Conservation (phyloP, 2,797 vertebrate species). For the Calcarius lapponicus region DNA sequence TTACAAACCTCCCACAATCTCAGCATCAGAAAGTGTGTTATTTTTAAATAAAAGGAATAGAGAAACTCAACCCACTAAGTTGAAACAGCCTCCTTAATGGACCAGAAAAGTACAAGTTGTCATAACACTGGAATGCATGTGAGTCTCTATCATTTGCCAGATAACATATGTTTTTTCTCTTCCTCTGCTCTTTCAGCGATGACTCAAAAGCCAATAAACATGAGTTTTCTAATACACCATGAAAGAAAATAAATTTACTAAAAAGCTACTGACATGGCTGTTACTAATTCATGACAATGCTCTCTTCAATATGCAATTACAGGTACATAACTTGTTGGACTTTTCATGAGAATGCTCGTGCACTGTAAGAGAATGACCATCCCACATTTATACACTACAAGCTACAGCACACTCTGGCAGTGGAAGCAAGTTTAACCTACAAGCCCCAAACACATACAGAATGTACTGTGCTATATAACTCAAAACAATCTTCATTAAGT, state of each 20-base stretch:
- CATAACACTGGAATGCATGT: background rate
- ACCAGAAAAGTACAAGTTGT: constrained; percentile 28
- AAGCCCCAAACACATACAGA: background rate
- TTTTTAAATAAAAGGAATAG: constrained; percentile 2
- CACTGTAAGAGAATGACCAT: background rate
- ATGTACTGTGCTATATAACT: background rate
- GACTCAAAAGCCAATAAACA: constrained; percentile 10
- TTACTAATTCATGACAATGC: background rate
- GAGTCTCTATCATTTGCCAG: constrained; percentile 23
- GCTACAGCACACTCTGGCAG: background rate
- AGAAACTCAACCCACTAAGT: background rate
- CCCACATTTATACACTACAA: background rate
- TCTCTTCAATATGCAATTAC: background rate
- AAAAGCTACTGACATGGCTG: background rate
- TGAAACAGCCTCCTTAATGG: constrained; percentile 38
- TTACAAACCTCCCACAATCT: background rate
- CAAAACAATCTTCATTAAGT: background rate
- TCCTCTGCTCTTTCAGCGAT: background rate
- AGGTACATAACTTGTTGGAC: background rate
- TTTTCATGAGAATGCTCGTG: background rate
- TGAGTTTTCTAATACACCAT: background rate
- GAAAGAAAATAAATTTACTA: background rate
- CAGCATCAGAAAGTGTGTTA: background rate
- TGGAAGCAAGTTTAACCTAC: background rate
- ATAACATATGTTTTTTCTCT: background rate